Conservation (phyloP, 2,113 vertebrate genomes). For the Charina bottae region DNA sequence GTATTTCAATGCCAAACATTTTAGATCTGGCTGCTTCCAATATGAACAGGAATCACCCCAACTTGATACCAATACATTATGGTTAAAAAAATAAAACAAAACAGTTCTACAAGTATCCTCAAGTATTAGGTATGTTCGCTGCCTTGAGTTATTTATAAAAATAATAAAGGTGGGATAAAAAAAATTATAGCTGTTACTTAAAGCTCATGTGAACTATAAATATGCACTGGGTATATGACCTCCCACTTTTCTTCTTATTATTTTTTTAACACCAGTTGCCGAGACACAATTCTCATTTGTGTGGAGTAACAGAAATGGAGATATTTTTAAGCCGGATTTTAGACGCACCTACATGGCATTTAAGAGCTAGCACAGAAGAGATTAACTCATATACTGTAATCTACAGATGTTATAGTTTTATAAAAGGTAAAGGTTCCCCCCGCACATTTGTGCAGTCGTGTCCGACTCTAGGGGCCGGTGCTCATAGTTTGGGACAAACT, state of each 20-base stretch:
- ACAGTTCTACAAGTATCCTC: not conserved
- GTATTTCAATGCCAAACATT: not conserved
- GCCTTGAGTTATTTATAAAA: too few relatives aligned
- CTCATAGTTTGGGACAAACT: not conserved
- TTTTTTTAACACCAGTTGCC: not conserved
- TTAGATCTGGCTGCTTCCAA: not conserved
- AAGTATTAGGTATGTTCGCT: too few relatives aligned
- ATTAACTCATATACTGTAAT: not conserved
- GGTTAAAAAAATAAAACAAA: not conserved
- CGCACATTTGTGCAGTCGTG: too few relatives aligned
- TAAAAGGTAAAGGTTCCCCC: too few relatives aligned
- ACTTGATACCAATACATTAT: not conserved
- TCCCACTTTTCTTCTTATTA: not conserved
- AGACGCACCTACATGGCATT: not conserved
- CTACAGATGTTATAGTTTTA: not conserved
- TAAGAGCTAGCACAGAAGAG: not conserved
- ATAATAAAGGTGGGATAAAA: too few relatives aligned
- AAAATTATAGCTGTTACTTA: too few relatives aligned
- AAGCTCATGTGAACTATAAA: not conserved
- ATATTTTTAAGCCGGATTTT: not conserved
- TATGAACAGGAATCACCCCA: not conserved
- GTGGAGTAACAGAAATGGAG: too few relatives aligned
- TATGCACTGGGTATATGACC: not conserved
- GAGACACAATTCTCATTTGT: not conserved
- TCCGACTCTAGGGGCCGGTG: too few relatives aligned